Evolutionary conservation across 2,888 invertebrate species (phyloP), one percentile per base, ranked within the genome.

Genomic region (Melanotus villosus): DNA sequence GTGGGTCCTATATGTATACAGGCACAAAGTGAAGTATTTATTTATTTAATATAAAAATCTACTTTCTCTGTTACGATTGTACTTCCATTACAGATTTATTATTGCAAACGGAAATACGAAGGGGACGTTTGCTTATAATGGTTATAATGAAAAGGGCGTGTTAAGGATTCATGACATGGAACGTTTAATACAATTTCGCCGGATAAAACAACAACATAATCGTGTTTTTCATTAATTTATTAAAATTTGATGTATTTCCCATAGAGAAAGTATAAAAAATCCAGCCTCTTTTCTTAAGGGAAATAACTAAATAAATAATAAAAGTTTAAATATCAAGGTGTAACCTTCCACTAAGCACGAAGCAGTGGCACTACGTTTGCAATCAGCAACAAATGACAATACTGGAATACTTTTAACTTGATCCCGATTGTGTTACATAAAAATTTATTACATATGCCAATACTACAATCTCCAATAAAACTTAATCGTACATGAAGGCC

Each of bases 11-110:
- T 23, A 32, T n/a, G 32, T 18, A 14, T 38, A 36, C 56, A 38
- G 32, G 56, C 38, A 32, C 56, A 38, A 52, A 38, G 36, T 14
- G 38, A 38, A 32, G 56, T 56, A 56, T 38, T 56, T 38, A 38
- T 34, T 52, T 38, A n/a, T n/a, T n/a, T n/a, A n/a, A n/a, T 12
- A 21, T 38, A 38, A 56, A 56, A 56, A 38, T 12, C n/a, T 9
- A 38, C 56, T 56, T 56, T 56, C 56, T 38, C 56, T 56, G 56
- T 56, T 56, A 56, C 56, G 56, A 56, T 56, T 56, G 56, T 56
- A 14, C 32, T 52, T 32, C 52, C 14, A 52, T 32, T 32, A 47
- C 38, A 56, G 36, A 56, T 56, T 56, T 56, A 56, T 56, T 34
- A 56, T 56, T 56, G 21, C 32, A 56, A 56, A 56, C 19, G 38